Base-by-base conservation (phyloP, 2,113 vertebrate genomes). In the Columbina picui region DNA sequence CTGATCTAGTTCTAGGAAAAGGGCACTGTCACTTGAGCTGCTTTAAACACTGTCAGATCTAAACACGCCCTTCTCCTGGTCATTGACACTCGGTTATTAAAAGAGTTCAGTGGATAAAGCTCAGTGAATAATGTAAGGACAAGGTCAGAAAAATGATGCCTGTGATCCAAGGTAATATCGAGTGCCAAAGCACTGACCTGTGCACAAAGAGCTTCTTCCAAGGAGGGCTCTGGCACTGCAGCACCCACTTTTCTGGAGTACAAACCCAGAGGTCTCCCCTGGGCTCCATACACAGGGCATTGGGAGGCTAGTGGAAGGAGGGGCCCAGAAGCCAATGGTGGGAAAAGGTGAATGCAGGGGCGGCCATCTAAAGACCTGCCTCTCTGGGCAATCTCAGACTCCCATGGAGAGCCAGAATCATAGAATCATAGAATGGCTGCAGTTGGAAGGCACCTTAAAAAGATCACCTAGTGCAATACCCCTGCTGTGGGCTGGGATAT, bases 11-110 rank as follows among this genome's bases (percentile, higher is more conserved):
- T 79, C 75, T 80, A 65, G 71, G 93, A 17, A 93, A 86, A 94
- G 81, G 81, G 50, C 84, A 91, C 63, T 84, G 90, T 69, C 63
- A 95, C 52, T 75, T 94, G 86, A 94, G 79, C 76, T 90, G 63
- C 26, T 76, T 87, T 70, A 59, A 70, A 38, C 15, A 36, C 47
- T 10, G 11, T 56, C 68, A 84, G n/a, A n/a, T 91, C 55, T 57
- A 92, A 94, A 52, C 14, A 29, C 0, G 1, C 10, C 29, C 49
- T 68, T 86, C 92, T 60, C 57, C 30, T 87, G 39, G 36, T 49
- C 64, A 22, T 3, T 77, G 63, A 41, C 45, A 74, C 83, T 93
- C 71, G 79, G 36, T 60, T 88, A 14, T 45, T 68, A 47, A 73
- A 94, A 88, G 55, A 57, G 21, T 36, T 69, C 68, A 34, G 36